Evolutionary conservation across 2,113 vertebrate species (phyloP).

Genomic region (Syngnathus scovelli): DNA sequence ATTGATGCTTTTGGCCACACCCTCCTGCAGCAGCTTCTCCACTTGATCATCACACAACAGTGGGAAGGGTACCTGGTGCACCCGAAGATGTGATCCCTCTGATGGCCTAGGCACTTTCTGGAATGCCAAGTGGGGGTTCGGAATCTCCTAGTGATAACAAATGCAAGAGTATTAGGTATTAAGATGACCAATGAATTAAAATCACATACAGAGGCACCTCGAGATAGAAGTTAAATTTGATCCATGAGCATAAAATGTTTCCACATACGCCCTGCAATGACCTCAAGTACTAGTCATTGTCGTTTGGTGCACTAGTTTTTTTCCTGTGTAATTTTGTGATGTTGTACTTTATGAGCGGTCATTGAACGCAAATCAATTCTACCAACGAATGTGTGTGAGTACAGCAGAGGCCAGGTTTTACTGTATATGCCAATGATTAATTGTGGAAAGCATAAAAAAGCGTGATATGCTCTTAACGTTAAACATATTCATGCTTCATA

Average conservation of each 20-base stretch:
- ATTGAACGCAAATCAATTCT: too few relatives aligned
- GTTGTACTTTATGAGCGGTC: too few relatives aligned
- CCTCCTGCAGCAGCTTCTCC: conserved; percentile 81
- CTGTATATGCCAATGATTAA: too few relatives aligned
- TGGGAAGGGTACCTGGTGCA: conserved; percentile 91
- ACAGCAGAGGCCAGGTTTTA: too few relatives aligned
- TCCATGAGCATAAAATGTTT: neutral
- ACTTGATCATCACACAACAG: conserved; percentile 79
- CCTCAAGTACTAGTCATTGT: too few relatives aligned
- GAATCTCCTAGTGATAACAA: conserved; percentile 80
- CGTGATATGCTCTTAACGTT: too few relatives aligned
- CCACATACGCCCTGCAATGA: too few relatives aligned
- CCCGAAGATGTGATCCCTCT: conserved; percentile 92
- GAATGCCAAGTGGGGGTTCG: conserved; percentile 96
- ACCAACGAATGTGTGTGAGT: too few relatives aligned
- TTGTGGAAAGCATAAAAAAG: too few relatives aligned
- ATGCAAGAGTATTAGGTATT: conserved; percentile 5
- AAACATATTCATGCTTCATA: too few relatives aligned
- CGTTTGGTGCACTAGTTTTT: too few relatives aligned
- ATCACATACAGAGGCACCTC: neutral
- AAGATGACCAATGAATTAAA: neutral
- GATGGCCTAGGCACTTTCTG: conserved; percentile 95
- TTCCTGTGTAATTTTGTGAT: too few relatives aligned
- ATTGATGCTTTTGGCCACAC: conserved; percentile 73
- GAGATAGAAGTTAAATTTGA: neutral